These are phyloP conservation scores for Agelastica alni DNA, from an alignment of 2,888 invertebrate genomes.

Conservation along the genomic window DNA sequence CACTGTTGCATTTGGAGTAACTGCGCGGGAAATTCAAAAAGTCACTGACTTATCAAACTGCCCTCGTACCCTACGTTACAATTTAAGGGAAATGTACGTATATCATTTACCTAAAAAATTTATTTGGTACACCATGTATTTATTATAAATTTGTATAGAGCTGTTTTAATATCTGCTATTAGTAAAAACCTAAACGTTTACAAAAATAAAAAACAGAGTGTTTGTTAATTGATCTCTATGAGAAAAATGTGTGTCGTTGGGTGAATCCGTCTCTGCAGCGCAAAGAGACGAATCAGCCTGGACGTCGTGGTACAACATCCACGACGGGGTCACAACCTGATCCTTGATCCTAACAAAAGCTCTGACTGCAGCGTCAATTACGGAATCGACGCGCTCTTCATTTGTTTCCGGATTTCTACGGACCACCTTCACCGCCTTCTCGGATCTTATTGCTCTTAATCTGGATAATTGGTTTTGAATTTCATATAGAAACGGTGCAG, in stretches of 20 bases:
- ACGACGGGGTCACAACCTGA: constrained; percentile 54
- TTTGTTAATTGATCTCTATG: background rate
- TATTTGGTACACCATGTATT: too few species aligned
- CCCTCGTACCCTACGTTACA: too few species aligned
- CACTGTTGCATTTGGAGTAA: too few species aligned
- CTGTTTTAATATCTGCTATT: too few species aligned
- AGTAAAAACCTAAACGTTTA: too few species aligned
- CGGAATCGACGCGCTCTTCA: constrained; percentile 26
- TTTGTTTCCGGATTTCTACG: constrained; percentile 30
- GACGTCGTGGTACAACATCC: constrained; percentile 19
- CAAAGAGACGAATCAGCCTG: constrained; percentile 19
- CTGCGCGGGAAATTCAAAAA: too few species aligned
- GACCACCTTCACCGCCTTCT: constrained; percentile 14
- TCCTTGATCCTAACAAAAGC: constrained; percentile 41
- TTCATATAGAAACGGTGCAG: constrained; percentile 20
- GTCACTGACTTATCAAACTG: too few species aligned
- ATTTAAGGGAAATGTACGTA: too few species aligned
- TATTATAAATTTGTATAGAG: too few species aligned
- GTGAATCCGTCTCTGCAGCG: constrained; percentile 9
- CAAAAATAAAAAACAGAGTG: too few species aligned
- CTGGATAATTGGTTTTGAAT: constrained; percentile 31
- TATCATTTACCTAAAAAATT: too few species aligned
- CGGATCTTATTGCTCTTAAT: constrained; percentile 27
- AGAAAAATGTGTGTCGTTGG: background rate
- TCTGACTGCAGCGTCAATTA: constrained; percentile 31